phyloP scores from a whole-genome alignment of 2,797 vertebrate species.

The Lepus townsendii region DNA sequence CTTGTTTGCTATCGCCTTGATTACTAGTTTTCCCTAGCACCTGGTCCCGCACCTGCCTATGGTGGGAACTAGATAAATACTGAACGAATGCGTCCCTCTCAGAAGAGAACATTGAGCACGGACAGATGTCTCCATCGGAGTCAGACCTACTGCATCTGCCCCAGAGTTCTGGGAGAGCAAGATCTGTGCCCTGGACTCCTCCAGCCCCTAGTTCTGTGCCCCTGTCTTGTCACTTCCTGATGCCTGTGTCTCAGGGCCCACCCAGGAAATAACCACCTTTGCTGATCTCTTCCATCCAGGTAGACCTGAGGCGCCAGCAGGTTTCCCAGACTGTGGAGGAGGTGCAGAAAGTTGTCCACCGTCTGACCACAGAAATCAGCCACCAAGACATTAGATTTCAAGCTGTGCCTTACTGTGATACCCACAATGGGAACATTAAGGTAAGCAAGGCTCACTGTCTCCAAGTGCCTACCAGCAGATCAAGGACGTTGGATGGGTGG shows the following conservation, averaged over 20 bases:
- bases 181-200: background rate
- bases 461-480: background rate
- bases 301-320: conserved; percentile 86
- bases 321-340: conserved; percentile 90
- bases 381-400: conserved; percentile 90
- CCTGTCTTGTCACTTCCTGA: background rate
- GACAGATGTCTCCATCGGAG: fast-evolving
- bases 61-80: background rate
- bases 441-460: conserved; percentile 70
- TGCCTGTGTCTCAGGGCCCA: fast-evolving
- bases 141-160: background rate
- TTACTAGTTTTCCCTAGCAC: background rate
- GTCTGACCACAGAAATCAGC: conserved; percentile 92
- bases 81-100: background rate
- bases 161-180: background rate
- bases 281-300: conserved; percentile 83
- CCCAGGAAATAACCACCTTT: background rate
- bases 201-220: no score
- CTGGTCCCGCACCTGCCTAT: background rate
- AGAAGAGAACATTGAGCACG: background rate
- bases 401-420: conserved; percentile 89
- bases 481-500: fast-evolving
- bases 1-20: no score
- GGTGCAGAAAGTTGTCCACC: conserved; percentile 89
- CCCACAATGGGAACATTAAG: conserved; percentile 91